Evolutionary conservation across 2,113 vertebrate genomes (phyloP).

Genomic region (Gallinago jamesoni): DNA sequence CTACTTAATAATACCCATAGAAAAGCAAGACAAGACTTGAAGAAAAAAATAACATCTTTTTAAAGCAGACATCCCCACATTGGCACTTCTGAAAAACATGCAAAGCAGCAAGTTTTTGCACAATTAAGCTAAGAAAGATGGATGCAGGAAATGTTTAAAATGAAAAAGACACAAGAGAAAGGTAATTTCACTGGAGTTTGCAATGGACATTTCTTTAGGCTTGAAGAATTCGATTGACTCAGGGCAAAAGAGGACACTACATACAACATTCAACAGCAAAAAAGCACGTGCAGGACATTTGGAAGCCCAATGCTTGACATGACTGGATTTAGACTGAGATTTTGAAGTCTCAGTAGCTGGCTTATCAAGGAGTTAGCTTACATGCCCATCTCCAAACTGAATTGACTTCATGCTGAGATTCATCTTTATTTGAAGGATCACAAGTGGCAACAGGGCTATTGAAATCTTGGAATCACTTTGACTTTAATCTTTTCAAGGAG

Average conservation of each 20-base stretch:
- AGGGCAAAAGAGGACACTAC: background rate
- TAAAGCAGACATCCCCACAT: background rate
- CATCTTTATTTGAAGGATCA: background rate
- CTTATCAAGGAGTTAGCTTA: background rate
- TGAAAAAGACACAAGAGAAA: background rate
- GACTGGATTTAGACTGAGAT: background rate
- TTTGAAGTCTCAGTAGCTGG: background rate
- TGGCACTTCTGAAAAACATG: background rate
- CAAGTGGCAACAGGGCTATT: background rate
- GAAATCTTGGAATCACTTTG: background rate
- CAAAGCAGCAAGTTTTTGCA: background rate
- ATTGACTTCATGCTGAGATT: background rate
- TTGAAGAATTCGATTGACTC: background rate
- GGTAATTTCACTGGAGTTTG: background rate
- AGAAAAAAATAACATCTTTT: background rate
- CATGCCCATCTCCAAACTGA: background rate
- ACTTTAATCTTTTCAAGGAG: conserved; percentile 8
- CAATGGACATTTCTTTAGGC: background rate
- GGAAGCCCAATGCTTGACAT: background rate
- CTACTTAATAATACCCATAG: background rate
- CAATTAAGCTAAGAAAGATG: background rate
- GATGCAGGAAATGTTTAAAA: background rate
- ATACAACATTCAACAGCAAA: background rate
- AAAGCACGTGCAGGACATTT: background rate
- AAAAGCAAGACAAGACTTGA: background rate